Evolutionary conservation across 2,113 vertebrate species (phyloP), one percentile per base, ranked within the genome.

Genomic region (Rhinolophus sinicus): DNA sequence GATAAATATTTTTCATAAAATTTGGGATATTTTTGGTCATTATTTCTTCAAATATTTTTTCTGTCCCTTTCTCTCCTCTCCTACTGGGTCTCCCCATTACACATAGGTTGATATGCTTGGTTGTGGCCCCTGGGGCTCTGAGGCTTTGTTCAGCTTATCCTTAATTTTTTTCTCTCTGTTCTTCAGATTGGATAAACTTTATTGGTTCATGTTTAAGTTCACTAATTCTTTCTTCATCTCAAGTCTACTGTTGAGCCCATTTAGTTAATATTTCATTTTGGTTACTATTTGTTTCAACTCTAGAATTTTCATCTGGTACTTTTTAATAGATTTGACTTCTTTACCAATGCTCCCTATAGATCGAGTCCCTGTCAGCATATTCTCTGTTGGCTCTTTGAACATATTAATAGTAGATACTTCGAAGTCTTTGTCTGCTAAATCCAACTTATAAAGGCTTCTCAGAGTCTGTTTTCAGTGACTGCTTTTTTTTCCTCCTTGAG

Each of bases 31-130:
- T 77, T 69, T 77, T 11, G 65, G 65, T 24, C 13, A 75, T 86
- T 35, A 38, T 86, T 96, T 90, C 26, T 94, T 94, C 65, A 81
- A 50, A n/a, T 69, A 60, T 52, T 67, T 96, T 9, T 58, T 87
- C 16, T 30, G 33, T 67, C 5, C 33, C 24, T 73, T 76, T 82
- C 30, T 47, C 19, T 75, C 35, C 40, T 52, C 16, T 69, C 28
- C 38, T 3, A 38, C 35, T 58, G 26, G 38, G 10, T 65, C 3
- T 84, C 85, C 30, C 56, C 56, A 35, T 56, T 26, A 56, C 3
- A 28, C 2, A 28, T 26, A 60, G 47, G 21, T 30, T 50, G 22
- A 38, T 28, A 8, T 24, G 50, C 2, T 90, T 35, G n/a, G 15
- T 40, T 15, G 33, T 75, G 33, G 62, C n/a, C 18, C 10, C 18